These are phyloP conservation scores for rat (Rattus norvegicus) DNA, from an alignment of 2,113 vertebrate genomes.

Conservation along the genomic window GRCr8 NC_086037.1:53777501-53778000, in stretches of 20 bases:
- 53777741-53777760: background rate
- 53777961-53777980: conserved; percentile 26
- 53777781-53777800: background rate
- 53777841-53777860: background rate
- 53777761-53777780: background rate
- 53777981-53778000: background rate
- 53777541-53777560: conserved; percentile 4
- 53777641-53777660: background rate
- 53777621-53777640: background rate
- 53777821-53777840: background rate
- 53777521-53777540: background rate
- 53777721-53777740: background rate
- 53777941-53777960: background rate
- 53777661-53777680: background rate
- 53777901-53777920: background rate
- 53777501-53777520: background rate
- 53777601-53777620: too few species aligned
- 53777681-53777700: background rate
- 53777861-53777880: background rate
- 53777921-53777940: background rate
- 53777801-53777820: background rate
- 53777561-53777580: background rate
- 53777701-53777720: background rate
- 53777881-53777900: background rate
- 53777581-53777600: background rate